Conservation (phyloP, 2,113 vertebrate genomes). For the Anas platyrhynchos region DNA sequence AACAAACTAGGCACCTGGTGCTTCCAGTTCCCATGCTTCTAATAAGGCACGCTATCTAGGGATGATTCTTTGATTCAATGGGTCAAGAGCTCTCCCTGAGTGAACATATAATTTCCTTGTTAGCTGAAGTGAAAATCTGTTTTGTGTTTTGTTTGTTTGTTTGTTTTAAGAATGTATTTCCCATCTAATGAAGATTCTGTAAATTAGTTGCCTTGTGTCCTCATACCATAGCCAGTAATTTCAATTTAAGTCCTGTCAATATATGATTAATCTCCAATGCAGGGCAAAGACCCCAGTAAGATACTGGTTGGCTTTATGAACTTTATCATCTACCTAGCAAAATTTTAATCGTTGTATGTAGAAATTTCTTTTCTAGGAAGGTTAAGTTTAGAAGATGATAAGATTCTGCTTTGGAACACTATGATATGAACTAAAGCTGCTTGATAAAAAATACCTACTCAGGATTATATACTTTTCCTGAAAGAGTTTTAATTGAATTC, state of each 20-base stretch:
- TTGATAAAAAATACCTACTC: background rate
- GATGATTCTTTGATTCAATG: background rate
- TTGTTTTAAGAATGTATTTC: background rate
- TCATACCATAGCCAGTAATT: background rate
- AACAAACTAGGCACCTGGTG: background rate
- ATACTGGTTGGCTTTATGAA: background rate
- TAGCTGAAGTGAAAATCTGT: background rate
- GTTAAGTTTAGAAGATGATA: background rate
- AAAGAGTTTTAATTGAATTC: background rate
- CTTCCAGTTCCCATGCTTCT: background rate
- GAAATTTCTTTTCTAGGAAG: background rate
- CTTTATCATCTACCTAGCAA: background rate
- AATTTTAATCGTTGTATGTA: background rate
- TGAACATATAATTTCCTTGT: background rate
- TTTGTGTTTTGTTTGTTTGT: too few relatives aligned
- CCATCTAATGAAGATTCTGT: background rate
- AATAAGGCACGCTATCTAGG: background rate
- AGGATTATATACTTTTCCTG: background rate
- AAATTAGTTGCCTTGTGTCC: background rate
- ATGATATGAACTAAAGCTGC: background rate
- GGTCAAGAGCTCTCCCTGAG: background rate
- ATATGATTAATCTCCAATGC: rapidly evolving
- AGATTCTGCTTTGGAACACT: background rate
- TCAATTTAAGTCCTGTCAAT: background rate
- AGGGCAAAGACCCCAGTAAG: background rate